These are phyloP conservation scores for Dissostichus mawsoni DNA, from an alignment of 2,113 vertebrate species.

Conservation along the genomic window DNA sequence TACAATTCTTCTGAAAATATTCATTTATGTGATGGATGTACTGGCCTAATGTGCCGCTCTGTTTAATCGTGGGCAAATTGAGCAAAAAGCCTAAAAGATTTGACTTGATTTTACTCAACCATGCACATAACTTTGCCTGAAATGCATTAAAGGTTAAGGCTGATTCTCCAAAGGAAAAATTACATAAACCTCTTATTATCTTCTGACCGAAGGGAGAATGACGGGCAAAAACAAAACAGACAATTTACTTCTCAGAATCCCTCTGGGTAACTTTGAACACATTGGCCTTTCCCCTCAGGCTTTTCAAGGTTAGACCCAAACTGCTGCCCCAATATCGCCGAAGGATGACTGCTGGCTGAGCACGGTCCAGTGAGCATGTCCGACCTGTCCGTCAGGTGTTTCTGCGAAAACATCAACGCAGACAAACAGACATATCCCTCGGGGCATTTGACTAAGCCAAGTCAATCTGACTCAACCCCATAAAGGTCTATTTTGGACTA, in stretches of 20 bases:
- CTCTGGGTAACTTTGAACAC: slow-evolving; percentile 51
- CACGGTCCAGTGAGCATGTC: slow-evolving; percentile 70
- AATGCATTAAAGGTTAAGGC: slow-evolving; percentile 47
- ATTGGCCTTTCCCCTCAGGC: slow-evolving; percentile 52
- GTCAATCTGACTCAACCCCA: slow-evolving; percentile 70
- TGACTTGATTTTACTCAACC: not conserved
- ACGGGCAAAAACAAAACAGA: slow-evolving; percentile 42
- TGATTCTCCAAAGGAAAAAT: slow-evolving; percentile 30
- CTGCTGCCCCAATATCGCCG: slow-evolving; percentile 13
- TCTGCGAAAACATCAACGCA: slow-evolving; percentile 65
- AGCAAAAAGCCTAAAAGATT: not conserved
- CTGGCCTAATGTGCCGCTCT: slow-evolving; percentile 2
- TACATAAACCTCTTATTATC: slow-evolving; percentile 62
- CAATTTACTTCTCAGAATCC: slow-evolving; percentile 46
- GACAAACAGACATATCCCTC: slow-evolving; percentile 69
- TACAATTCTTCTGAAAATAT: slow-evolving; percentile 38
- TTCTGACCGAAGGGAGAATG: slow-evolving; percentile 41
- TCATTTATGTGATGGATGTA: slow-evolving; percentile 17
- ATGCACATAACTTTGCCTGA: slow-evolving; percentile 8
- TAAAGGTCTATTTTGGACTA: slow-evolving; percentile 72
- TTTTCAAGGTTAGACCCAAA: slow-evolving; percentile 62
- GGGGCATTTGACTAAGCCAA: slow-evolving; percentile 66
- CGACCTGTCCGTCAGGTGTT: slow-evolving; percentile 75
- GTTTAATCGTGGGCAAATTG: not conserved
- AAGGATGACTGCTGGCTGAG: slow-evolving; percentile 32